Conservation (phyloP, 2,113 vertebrate species). For the Vulpes lagopus region DNA sequence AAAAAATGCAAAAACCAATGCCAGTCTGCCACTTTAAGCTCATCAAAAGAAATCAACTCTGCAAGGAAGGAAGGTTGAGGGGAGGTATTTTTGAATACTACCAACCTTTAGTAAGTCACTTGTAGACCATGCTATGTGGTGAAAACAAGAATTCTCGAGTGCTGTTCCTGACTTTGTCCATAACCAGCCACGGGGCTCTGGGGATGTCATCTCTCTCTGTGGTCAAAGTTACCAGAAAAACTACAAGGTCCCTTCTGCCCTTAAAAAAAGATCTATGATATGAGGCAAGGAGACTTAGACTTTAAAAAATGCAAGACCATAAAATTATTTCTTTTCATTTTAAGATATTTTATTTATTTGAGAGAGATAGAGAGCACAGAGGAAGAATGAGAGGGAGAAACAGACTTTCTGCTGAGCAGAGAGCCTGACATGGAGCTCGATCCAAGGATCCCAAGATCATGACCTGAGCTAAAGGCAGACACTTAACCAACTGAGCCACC, state of each 20-base stretch:
- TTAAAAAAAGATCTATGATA: neutral
- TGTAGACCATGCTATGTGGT: neutral
- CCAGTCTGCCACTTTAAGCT: neutral
- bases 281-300: neutral
- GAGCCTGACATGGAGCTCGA: too few species aligned
- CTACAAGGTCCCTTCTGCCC: neutral
- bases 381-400: too few species aligned
- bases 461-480: too few species aligned
- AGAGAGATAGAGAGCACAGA: too few species aligned
- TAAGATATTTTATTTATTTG: too few species aligned
- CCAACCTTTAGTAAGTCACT: neutral
- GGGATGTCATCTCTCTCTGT: neutral
- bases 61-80: neutral
- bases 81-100: neutral
- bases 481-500: too few species aligned
- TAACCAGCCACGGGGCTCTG: neutral
- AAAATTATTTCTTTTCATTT: neutral
- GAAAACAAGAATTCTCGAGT: neutral
- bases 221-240: constrained; percentile 1
- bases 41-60: neutral
- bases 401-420: too few species aligned
- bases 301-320: neutral
- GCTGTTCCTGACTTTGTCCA: neutral
- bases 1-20: neutral
- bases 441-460: too few species aligned